A percentile compares a stretch with the other conserved stretches of the same genome.
Evolutionary conservation across 2,888 invertebrate genomes (phyloP).

Genomic region (Zaprionus lineosus): DNA sequence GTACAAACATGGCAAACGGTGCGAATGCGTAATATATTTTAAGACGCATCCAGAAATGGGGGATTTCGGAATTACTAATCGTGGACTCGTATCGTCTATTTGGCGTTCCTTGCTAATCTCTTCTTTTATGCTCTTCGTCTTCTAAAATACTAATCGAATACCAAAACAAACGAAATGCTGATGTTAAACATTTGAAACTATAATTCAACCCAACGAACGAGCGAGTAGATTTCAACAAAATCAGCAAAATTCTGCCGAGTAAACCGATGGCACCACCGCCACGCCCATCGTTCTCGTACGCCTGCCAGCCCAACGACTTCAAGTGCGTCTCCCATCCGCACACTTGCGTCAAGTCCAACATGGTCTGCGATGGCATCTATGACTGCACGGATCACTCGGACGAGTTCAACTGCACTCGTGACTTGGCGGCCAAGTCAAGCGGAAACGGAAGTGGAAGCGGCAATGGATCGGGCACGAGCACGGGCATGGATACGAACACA

Average conservation of each 20-base stretch:
- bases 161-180: conserved; percentile 7
- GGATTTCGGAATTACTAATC: conserved; percentile 31
- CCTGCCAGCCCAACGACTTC: conserved; percentile 81
- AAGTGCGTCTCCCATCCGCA: conserved; percentile 82
- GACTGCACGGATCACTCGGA: conserved; percentile 87
- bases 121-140: conserved; percentile 35
- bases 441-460: too few relatives aligned
- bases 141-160: conserved; percentile 7
- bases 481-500: neutral
- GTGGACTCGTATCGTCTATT: conserved; percentile 14
- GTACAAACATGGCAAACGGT: conserved; percentile 30
- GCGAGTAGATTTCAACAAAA: conserved; percentile 78
- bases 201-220: neutral
- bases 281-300: conserved; percentile 52
- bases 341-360: conserved; percentile 79
- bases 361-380: conserved; percentile 84
- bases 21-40: conserved; percentile 33
- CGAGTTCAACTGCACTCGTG: conserved; percentile 84
- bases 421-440: conserved; percentile 44
- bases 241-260: conserved; percentile 48
- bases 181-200: neutral
- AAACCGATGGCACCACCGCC: conserved; percentile 44
- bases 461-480: conserved; percentile 6
- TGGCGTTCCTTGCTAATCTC: conserved; percentile 34
- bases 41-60: neutral